Base-by-base conservation (phyloP, 2,113 vertebrate species). In the Aptenodytes patagonicus region DNA sequence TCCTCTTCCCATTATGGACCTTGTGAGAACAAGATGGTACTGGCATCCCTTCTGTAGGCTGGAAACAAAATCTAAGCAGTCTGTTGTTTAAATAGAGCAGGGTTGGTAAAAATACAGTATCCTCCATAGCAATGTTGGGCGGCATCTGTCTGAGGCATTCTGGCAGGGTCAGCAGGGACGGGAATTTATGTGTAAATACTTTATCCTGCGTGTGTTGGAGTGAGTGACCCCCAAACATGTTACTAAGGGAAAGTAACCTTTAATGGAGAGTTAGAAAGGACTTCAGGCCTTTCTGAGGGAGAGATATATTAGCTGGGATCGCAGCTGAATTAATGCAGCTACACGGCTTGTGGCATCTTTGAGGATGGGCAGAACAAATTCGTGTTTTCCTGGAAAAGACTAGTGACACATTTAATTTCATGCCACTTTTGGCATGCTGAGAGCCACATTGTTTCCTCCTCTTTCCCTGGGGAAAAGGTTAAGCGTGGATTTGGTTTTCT, bases 341-440 rank as follows among this genome's bases (percentile, higher is more conserved):
- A 4, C 87, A 57, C 87, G 70, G 95, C 92, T 96, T 61, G 87
- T 87, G 93, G 93, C 87, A 4, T 91, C 95, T 94, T 80, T 57
- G 75, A 87, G 87, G 82, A 79, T 5, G 34, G 62, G 95, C 84
- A 87, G 96, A 97, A 96, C 93, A 73, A 79, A 97, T 95, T 7
- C 62, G 46, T 90, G 84, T 95, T 95, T 92, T 90, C 90, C 93
- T 85, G 84, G 78, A 87, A 93, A 95, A 91, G 92, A 38, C 64
- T 49, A 61, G 96, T 28, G 78, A 42, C 91, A 91, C 58, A 9
- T 96, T 69, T 75, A 92, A 96, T 93, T 96, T 95, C 94, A 95
- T 93, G 89, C 72, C 28, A 10, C 80, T 95, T 95, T 52, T 46
- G 65, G 29, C 57, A 47, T 85, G 89, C 92, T 95, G 76, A 72